Evolutionary conservation across 2,888 invertebrate genomes (phyloP).

Genomic region (Neria commutata): DNA sequence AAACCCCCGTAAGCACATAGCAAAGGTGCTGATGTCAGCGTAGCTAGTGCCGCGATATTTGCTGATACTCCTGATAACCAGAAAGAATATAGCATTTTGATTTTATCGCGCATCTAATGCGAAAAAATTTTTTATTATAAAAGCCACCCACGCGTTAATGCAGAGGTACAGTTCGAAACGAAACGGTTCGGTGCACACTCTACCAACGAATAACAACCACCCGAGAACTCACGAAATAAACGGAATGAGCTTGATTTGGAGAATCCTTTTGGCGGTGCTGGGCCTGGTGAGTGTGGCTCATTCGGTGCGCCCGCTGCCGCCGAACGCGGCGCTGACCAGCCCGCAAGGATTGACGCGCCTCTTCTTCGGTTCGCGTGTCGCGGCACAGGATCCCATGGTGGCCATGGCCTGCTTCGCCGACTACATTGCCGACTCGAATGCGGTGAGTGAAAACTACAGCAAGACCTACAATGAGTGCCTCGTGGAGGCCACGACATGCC

Average conservation of each 20-base stretch:
- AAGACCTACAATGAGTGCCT: slow-evolving; percentile 37
- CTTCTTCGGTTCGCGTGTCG: slow-evolving; percentile 43
- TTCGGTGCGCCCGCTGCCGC: slow-evolving; percentile 37
- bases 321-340: slow-evolving; percentile 41
- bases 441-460: slow-evolving; percentile 42
- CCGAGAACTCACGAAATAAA: not conserved
- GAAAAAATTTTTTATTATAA: too few species aligned
- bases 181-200: slow-evolving; percentile 23
- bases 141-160: slow-evolving; percentile 28
- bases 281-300: slow-evolving; percentile 15
- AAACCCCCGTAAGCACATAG: not conserved
- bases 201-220: not conserved
- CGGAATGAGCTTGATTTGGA: too few species aligned
- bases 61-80: too few species aligned
- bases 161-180: slow-evolving; percentile 43
- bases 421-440: slow-evolving; percentile 46
- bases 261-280: slow-evolving; percentile 19
- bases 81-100: too few species aligned
- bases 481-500: slow-evolving; percentile 31
- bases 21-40: too few species aligned
- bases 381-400: slow-evolving; percentile 39
- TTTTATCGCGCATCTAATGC: too few species aligned
- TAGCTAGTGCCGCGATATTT: too few species aligned
- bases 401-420: slow-evolving; percentile 48
- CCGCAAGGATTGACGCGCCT: slow-evolving; percentile 45